Base-by-base conservation (phyloP, 35 echinoderm and acorn worm species). In the Lytechinus pictus region DNA sequence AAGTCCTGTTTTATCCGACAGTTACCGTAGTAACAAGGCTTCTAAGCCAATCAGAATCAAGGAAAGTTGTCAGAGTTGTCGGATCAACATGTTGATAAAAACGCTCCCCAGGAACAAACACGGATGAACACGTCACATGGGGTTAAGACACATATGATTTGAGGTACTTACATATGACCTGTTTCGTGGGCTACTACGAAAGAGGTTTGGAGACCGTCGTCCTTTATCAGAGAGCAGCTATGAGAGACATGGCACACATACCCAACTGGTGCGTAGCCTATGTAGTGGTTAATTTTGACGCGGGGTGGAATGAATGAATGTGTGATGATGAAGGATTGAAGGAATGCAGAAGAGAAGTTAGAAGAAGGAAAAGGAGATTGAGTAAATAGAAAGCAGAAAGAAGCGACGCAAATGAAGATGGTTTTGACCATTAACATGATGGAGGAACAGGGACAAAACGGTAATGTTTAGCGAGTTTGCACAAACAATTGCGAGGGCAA, bases 161-260 rank as follows among this genome's bases (percentile, higher is more conserved):
- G 9, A 21, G 9, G 27, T 28, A 99, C 98, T 97, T 95, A 99
- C 98, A 97, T 96, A 88, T 99, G 98, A 58, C 97, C 98, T 52
- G 97, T 95, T 95, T 99, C 98, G 92, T 99, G 98, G 5, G 97
- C 98, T 91, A 97, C 92, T 11, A 99, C 97, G 54, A 97, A 99
- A 27, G 95, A 71, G 9, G 97, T 94, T 27, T 96, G 61, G 12
- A 99, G 90, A 7, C 98, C 98, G 57, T 99, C 97, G 56, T 99
- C 98, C 33, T 96, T 92, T 92, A 94, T 96, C 60, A 99, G 53
- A 24, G 97, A 96, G 88, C 98, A 97, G 54, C 98, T 99, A 87
- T 97, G 94, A 9, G 57, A 95, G 55, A 97, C 92, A 56, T 56
- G 54, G 58, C 98, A 99, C 98, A 99, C 97, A 33, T 94, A 91